These are phyloP conservation scores for Phyllotis vaccarum DNA, from an alignment of 2,797 vertebrate species.

Conservation along the genomic window DNA sequence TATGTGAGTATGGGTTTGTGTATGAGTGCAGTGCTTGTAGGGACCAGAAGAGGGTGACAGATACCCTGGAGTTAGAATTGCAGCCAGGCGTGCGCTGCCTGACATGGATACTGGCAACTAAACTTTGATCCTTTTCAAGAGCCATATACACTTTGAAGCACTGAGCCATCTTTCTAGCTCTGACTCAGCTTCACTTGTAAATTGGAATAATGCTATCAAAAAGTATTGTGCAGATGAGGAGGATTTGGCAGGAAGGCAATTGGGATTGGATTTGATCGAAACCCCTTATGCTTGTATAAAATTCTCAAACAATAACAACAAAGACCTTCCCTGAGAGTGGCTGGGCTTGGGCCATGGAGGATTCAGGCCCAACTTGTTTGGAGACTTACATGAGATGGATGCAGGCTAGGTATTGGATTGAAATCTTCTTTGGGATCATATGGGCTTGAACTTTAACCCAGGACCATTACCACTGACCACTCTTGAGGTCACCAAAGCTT, in stretches of 20 bases:
- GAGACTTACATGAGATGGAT: not conserved
- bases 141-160: not conserved
- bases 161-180: not conserved
- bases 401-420: not conserved
- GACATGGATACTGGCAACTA: not conserved
- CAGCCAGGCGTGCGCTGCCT: not conserved
- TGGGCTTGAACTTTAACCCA: not conserved
- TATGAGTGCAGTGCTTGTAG: too few relatives aligned
- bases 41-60: not conserved
- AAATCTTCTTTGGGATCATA: not conserved
- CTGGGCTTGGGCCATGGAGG: not conserved
- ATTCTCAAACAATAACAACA: not conserved
- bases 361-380: rapidly evolving
- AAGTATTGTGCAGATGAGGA: not conserved
- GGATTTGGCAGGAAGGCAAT: not conserved
- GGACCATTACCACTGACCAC: not conserved
- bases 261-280: not conserved
- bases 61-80: not conserved
- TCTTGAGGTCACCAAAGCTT: not conserved
- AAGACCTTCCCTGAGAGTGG: not conserved
- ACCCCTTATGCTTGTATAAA: not conserved
- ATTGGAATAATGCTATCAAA: not conserved
- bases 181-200: not conserved
- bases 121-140: not conserved
- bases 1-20: not conserved